Base-by-base conservation (phyloP, 2,888 invertebrate genomes). In the Stenodema calcarata region DNA sequence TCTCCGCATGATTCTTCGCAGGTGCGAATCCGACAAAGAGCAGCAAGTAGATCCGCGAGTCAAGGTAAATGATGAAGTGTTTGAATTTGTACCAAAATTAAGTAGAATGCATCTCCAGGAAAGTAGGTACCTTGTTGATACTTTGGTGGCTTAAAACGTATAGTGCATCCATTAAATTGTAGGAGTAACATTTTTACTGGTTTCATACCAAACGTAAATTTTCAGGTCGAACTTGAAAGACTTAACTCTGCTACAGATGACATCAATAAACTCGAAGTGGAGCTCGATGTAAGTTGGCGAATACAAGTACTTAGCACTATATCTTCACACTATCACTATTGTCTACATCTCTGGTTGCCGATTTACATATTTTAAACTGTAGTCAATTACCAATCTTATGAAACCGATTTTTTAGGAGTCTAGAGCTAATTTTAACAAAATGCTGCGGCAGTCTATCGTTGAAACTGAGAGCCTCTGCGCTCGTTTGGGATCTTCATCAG, bases 181-280 rank as follows among this genome's bases (percentile, higher is more conserved):
- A n/a, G n/a, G n/a, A n/a, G n/a, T n/a, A n/a, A n/a, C n/a, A n/a
- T n/a, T n/a, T n/a, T n/a, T n/a, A n/a, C n/a, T n/a, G n/a, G n/a
- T n/a, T n/a, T n/a, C n/a, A n/a, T n/a, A n/a, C n/a, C n/a, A n/a
- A n/a, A n/a, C n/a, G n/a, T n/a, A n/a, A 4, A 7, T 35, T 91
- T 91, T 73, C 91, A 95, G 95, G 94, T 96, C 90, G 97, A 98
- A 92, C 92, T 98, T 91, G 98, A 98, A 91, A 94, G 96, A 90
- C 92, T 98, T 87, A 98, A 98, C 91, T 95, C 95, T 90, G 95
- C 97, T 27, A 97, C 98, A 85, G 97, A 98, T 93, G 96, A 97
- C 91, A 98, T 98, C 90, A 98, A 98, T 92, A 95, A 95, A 90
- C 93, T 96, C 88, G 98, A 98, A 92, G 95, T 97, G 89, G 97